Percentiles rank a stretch among this genome's conserved stretches.
phyloP scores from a whole-genome alignment of 2,888 invertebrate species.

The Parnassius mnemosyne region DNA sequence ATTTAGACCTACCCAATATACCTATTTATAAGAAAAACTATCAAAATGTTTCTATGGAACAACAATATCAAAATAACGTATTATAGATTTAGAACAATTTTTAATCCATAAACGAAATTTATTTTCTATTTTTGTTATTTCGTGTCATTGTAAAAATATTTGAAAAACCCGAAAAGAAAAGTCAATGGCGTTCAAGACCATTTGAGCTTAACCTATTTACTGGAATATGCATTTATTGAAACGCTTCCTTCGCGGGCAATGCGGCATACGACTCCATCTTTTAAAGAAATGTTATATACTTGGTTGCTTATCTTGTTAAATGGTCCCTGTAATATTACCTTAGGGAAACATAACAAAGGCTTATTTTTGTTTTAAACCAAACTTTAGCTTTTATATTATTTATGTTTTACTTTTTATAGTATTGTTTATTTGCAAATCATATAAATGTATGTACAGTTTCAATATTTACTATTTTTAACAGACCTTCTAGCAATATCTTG shows the following conservation, averaged over 20 bases:
- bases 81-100: background rate
- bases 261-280: slow-evolving; percentile 1
- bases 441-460: too few relatives aligned
- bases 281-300: background rate
- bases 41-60: background rate
- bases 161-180: background rate
- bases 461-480: too few relatives aligned
- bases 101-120: background rate
- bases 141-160: background rate
- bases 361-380: too few relatives aligned
- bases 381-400: too few relatives aligned
- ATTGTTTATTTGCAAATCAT: too few relatives aligned
- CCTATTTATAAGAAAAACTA: too few relatives aligned
- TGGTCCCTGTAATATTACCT: background rate
- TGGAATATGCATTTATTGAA: slow-evolving; percentile 3
- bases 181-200: slow-evolving; percentile 6
- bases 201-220: slow-evolving; percentile 8
- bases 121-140: slow-evolving; percentile 4
- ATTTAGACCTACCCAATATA: too few relatives aligned
- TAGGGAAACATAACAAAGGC: background rate
- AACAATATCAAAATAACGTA: background rate
- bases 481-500: too few relatives aligned
- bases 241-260: background rate
- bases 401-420: too few relatives aligned
- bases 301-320: slow-evolving; percentile 4